Evolutionary conservation across 2,797 vertebrate species (phyloP).

Genomic region (Pteropus rufus): DNA sequence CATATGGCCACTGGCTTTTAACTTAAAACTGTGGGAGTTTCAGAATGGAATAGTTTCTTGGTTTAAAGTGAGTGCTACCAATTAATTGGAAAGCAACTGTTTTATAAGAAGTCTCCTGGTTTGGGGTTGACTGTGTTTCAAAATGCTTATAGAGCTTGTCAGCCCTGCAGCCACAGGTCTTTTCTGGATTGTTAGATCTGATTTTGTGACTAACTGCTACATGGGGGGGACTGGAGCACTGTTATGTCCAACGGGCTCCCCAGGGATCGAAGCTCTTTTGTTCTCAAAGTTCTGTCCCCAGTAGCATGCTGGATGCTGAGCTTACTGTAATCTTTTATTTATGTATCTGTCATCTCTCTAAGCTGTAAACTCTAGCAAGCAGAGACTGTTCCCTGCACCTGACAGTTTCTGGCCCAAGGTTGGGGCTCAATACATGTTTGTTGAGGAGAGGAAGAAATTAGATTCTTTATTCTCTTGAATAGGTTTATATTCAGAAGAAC

Average conservation of each 20-base stretch:
- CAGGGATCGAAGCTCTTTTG: background rate
- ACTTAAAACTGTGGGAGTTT: background rate
- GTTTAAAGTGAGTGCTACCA: background rate
- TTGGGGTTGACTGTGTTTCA: background rate
- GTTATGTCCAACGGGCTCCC: background rate
- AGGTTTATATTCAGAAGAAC: background rate
- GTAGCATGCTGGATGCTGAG: background rate
- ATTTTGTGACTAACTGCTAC: background rate
- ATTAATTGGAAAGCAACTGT: background rate
- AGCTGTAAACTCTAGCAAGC: background rate
- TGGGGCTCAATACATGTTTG: background rate
- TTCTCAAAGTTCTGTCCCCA: background rate
- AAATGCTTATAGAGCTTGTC: accelerated
- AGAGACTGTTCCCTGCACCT: background rate
- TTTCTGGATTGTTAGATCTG: background rate
- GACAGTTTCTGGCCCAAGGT: background rate
- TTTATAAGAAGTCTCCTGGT: background rate
- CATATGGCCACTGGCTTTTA: background rate
- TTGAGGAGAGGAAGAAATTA: background rate
- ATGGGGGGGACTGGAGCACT: background rate
- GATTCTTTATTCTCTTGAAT: background rate
- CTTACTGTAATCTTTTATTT: background rate
- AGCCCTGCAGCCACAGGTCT: background rate
- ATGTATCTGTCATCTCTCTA: background rate
- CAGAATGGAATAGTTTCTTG: background rate